Evolutionary conservation across 2,797 vertebrate species (phyloP).

Genomic region (Megalops cyprinoides): DNA sequence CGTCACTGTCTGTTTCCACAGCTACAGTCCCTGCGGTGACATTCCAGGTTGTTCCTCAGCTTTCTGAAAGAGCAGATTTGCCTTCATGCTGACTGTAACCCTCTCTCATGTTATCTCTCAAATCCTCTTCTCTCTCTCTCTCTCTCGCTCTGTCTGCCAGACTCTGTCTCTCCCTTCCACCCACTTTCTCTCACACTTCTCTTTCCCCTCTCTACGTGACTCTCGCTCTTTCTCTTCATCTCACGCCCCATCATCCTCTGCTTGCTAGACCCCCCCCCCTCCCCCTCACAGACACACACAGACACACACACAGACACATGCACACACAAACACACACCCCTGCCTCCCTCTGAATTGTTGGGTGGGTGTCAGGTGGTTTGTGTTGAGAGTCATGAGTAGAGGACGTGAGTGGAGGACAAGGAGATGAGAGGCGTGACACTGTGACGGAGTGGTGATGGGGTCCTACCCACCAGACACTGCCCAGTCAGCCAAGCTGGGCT

Average conservation of each 20-base stretch:
- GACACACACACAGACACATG: conserved; percentile 23
- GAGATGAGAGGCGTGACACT: conserved; percentile 46
- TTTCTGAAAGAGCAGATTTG: conserved; percentile 56
- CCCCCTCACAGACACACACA: conserved; percentile 16
- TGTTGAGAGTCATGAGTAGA: conserved; percentile 85
- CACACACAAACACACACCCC: conserved; percentile 35
- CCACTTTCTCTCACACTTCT: neutral
- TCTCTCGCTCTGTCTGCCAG: neutral
- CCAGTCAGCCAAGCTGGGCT: neutral
- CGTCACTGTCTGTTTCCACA: conserved; percentile 67
- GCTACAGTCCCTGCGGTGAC: conserved; percentile 72
- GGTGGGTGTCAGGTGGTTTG: conserved; percentile 78
- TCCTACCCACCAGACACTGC: neutral
- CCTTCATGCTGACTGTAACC: conserved; percentile 66
- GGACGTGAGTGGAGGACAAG: conserved; percentile 76
- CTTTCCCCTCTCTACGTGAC: neutral
- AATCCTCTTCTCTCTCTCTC: neutral
- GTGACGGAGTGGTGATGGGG: conserved; percentile 6
- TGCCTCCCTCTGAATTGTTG: conserved; percentile 73
- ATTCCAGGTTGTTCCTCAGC: conserved; percentile 67
- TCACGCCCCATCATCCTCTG: conserved; percentile 2
- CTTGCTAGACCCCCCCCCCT: neutral
- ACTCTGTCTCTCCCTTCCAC: conserved; percentile 61
- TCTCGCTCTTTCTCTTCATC: conserved; percentile 16
- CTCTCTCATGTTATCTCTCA: neutral